Conservation (phyloP, 2,113 vertebrate genomes). For the Setophaga coronata region DNA sequence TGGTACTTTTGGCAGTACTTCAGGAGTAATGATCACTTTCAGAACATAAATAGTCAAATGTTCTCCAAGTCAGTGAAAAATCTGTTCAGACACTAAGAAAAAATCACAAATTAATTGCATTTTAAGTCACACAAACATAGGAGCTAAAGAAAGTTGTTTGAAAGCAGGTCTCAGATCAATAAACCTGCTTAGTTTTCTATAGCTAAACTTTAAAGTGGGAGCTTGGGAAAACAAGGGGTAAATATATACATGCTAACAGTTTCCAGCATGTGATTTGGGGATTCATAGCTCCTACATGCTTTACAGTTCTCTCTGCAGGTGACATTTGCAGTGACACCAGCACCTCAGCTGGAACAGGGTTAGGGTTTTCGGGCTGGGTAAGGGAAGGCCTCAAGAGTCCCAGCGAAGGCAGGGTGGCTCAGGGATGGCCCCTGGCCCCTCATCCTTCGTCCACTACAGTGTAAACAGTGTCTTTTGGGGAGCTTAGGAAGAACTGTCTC, state of each 20-base stretch:
- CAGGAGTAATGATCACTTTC: not conserved
- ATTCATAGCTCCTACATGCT: not conserved
- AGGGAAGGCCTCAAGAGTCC: not conserved
- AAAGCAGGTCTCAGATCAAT: not conserved
- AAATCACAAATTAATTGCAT: not conserved
- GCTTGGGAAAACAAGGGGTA: not conserved
- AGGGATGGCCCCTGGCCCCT: not conserved
- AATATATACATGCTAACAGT: not conserved
- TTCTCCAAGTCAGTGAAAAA: not conserved
- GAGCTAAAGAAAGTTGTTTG: not conserved
- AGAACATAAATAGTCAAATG: not conserved
- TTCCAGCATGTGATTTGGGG: not conserved
- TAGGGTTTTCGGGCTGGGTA: not conserved
- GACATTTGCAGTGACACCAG: not conserved
- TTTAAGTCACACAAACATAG: not conserved
- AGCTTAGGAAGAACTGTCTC: not conserved
- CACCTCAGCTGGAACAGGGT: not conserved
- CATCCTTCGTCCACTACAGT: accelerated
- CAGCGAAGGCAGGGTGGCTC: accelerated
- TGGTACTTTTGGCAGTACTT: not conserved
- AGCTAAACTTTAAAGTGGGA: not conserved
- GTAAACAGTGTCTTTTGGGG: not conserved
- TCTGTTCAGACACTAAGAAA: not conserved
- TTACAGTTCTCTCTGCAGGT: not conserved
- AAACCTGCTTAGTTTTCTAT: not conserved